Base-by-base conservation (phyloP, 35 echinoderm and acorn worm species). In the Eucidaris tribuloides region DNA sequence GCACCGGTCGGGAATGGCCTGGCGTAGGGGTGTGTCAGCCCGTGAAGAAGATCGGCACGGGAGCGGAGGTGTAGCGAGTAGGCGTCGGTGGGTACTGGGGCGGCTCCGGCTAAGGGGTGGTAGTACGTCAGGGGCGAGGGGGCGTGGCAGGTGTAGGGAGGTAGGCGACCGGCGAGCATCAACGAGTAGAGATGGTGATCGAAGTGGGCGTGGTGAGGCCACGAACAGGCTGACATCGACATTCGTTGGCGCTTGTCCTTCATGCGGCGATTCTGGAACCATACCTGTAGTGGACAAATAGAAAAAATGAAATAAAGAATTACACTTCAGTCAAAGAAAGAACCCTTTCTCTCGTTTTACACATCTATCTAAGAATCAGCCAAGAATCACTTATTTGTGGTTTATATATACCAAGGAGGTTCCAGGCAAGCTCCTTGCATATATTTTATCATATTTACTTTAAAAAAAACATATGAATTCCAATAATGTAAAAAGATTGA, bases 221-320 rank as follows among this genome's bases (percentile, higher is more conserved):
- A 93, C 27, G 81, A 82, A 43, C 94, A 91, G 14, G 89, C 85
- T n/a, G 96, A 88, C 54, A 99, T 61, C 5, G 96, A 92, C 96
- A 99, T 93, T 5, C 96, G 86, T 37, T 99, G 96, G 25, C 96
- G 78, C 39, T 99, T 99, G 52, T 93, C 91, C 40, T 99, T 99
- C 96, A 99, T 99, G 4, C 96, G 82, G 14, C 96, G 86, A 44
- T 99, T 99, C 77, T 99, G 96, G 56, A 99, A 99, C 96, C 96
- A 99, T 33, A 99, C 96, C 96, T 99, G 65, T n/a, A n/a, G n/a
- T n/a, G n/a, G n/a, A n/a, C n/a, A n/a, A 7, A 56, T 43, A 58
- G 19, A 82, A 62, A 76, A 46, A 42, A 42, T 44, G 32, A 88
- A 72, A 81, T 3, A 62, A 23, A 22, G 44, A 5, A 44, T 9